Conservation (phyloP, 2,888 invertebrate genomes). For the Polydrusus tereticollis region DNA sequence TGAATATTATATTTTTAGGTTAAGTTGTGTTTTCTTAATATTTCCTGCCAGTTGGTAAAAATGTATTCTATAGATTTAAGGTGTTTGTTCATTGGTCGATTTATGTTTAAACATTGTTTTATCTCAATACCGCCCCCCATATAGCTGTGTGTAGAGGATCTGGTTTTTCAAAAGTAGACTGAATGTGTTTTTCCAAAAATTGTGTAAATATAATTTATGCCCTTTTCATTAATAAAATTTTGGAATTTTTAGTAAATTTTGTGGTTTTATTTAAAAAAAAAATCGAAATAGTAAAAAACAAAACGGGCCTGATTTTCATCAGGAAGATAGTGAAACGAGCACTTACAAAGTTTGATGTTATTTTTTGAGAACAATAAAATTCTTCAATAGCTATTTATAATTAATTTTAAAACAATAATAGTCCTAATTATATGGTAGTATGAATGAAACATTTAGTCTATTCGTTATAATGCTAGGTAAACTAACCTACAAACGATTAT, state of each 20-base stretch:
- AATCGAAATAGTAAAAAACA: background rate
- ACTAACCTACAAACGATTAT: too few relatives aligned
- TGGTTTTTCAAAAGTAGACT: slow-evolving; percentile 15
- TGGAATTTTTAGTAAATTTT: slow-evolving; percentile 12
- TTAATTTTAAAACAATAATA: too few relatives aligned
- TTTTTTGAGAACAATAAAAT: too few relatives aligned
- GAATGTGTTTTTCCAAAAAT: background rate
- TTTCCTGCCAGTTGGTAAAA: slow-evolving; percentile 13
- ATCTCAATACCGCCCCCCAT: background rate
- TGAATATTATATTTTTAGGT: background rate
- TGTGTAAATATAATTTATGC: slow-evolving; percentile 34
- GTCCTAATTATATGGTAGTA: too few relatives aligned
- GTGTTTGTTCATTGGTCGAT: background rate
- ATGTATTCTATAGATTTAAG: slow-evolving; percentile 13
- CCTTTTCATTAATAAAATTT: slow-evolving; percentile 21
- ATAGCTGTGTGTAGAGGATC: background rate
- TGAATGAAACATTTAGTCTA: too few relatives aligned
- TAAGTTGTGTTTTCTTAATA: background rate
- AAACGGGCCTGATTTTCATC: too few relatives aligned
- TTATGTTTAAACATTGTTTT: slow-evolving; percentile 4
- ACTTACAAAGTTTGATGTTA: too few relatives aligned
- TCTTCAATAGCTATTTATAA: too few relatives aligned
- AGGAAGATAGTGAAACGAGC: too few relatives aligned
- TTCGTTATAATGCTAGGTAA: too few relatives aligned
- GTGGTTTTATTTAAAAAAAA: background rate